Evolutionary conservation across 2,797 vertebrate genomes (phyloP).

Genomic region (Sorex maritimensis): DNA sequence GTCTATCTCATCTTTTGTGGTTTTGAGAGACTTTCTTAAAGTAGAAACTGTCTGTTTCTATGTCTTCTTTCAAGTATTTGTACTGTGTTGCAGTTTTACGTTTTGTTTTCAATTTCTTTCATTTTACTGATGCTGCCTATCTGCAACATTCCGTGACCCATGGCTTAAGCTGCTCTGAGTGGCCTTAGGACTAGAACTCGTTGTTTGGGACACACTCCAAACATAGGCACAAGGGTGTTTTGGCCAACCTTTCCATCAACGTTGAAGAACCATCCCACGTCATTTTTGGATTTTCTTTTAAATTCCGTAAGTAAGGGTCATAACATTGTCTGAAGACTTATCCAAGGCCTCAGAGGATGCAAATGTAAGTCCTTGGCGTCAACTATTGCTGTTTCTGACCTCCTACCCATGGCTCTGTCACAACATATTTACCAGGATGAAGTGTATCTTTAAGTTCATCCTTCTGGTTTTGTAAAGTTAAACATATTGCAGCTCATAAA

Average conservation of each 20-base stretch:
- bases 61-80: conserved; percentile 6
- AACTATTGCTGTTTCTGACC: conserved; percentile 52
- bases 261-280: conserved; percentile 75
- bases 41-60: not conserved
- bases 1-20: not conserved
- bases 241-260: not conserved
- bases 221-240: too few species aligned
- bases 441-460: conserved; percentile 3
- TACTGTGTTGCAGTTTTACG: not conserved
- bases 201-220: too few species aligned
- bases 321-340: conserved; percentile 13
- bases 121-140: too few species aligned
- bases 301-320: not conserved
- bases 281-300: too few species aligned
- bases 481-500: not conserved
- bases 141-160: too few species aligned
- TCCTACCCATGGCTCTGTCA: conserved; percentile 19
- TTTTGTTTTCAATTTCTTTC: too few species aligned
- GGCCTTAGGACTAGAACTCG: too few species aligned
- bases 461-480: conserved; percentile 32
- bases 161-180: too few species aligned
- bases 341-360: conserved; percentile 75
- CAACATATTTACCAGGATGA: conserved; percentile 37
- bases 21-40: not conserved
- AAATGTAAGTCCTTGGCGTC: conserved; percentile 66